Evolutionary conservation across 2,113 vertebrate genomes (phyloP).

Genomic region (Marmota monax): DNA sequence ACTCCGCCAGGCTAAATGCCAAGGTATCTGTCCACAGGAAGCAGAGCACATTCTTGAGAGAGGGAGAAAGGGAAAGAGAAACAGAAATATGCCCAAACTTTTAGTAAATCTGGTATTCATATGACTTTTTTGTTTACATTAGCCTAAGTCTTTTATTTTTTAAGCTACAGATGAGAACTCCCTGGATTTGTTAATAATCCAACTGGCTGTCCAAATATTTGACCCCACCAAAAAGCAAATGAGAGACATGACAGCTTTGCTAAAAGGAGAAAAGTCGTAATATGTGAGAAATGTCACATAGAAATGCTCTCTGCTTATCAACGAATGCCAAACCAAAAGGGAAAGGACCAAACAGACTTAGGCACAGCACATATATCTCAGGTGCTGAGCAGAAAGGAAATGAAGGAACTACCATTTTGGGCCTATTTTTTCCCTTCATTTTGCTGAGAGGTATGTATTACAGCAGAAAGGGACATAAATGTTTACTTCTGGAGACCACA

Average conservation of each 20-base stretch:
- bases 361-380: not conserved
- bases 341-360: not conserved
- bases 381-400: not conserved
- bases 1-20: not conserved
- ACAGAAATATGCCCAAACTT: not conserved
- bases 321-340: not conserved
- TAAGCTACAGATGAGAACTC: not conserved
- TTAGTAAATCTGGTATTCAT: not conserved
- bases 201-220: not conserved
- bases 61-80: not conserved
- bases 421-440: not conserved
- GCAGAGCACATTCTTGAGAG: not conserved
- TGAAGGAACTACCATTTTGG: not conserved
- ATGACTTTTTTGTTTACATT: not conserved
- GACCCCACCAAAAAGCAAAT: not conserved
- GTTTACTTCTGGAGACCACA: not conserved
- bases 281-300: not conserved
- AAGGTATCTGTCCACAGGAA: not conserved
- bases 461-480: not conserved
- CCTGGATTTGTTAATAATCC: not conserved
- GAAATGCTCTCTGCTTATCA: not conserved
- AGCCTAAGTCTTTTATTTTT: slow-evolving; percentile 21
- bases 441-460: not conserved
- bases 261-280: not conserved
- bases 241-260: not conserved